Base-by-base conservation (phyloP, 2,797 vertebrate genomes). In the Centropyge bicolor region DNA sequence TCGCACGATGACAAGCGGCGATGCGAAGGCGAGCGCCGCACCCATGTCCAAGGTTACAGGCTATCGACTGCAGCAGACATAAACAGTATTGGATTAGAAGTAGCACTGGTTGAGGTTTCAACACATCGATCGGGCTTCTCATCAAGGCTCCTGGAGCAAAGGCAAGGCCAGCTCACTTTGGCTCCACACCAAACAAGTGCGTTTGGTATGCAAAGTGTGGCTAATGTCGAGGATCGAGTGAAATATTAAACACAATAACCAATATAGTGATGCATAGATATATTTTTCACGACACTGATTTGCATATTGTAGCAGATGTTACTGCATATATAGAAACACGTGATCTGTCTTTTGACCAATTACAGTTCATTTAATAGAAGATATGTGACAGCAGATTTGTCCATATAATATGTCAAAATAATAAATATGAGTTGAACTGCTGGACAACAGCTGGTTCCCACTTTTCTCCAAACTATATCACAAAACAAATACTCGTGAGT, bases 51-150 rank as follows among this genome's bases (percentile, higher is more conserved):
- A 90, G 90, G 91, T 90, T 82, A 74, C 72, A 10, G 65, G 40
- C 71, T 64, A 90, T 90, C 36, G 84, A 87, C 86, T 49, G 85
- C 73, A 49, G 81, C 81, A 72, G 60, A 76, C 84, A 80, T 91
- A 78, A 82, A 90, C 80, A 89, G 86, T 52, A 81, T 89, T 87
- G 85, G 83, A 91, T 88, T 81, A 76, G 80, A 54, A 27, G 49
- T 8, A 76, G 73, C 79, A 17, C 76, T 14, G 78, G 83, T 67
- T 61, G 83, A 84, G 84, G 72, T 84, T 88, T 89, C 85, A 78
- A 31, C 76, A 56, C 83, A 91, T 92, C 85, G 88, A 92, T 90
- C 56, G 68, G 63, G 65, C 68, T 60, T 71, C 83, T 85, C 85
- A 64, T 88, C 85, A 86, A 90, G 84, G 88, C n/a, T 86, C 43